Percentiles rank a stretch among this genome's conserved stretches.
These are phyloP conservation scores for Nerophis ophidion DNA, from an alignment of 2,113 vertebrate species.

Conservation along the genomic window DNA sequence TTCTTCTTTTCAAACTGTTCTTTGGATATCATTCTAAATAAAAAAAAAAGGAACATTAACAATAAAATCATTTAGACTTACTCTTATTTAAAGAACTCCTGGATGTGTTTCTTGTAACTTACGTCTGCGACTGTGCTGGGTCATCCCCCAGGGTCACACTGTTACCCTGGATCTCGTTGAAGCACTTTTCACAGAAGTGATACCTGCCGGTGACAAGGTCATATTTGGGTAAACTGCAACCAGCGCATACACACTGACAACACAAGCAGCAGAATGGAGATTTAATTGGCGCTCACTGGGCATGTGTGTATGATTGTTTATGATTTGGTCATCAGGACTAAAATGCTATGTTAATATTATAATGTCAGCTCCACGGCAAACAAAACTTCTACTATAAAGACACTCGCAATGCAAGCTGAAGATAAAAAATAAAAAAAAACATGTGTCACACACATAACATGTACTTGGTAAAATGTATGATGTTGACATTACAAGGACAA, in stretches of 20 bases:
- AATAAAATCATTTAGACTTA: constrained; percentile 9
- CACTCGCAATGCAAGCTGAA: neutral
- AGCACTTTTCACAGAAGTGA: constrained; percentile 99
- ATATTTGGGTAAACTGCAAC: constrained; percentile 90
- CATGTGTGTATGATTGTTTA: no score
- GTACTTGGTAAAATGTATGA: no score
- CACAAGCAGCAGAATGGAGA: constrained; percentile 62
- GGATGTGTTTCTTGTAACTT: constrained; percentile 59
- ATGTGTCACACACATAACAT: no score
- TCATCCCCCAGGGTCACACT: constrained; percentile 98
- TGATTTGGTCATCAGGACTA: neutral
- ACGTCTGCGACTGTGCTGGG: constrained; percentile 96
- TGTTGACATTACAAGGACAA: no score
- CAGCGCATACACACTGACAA: constrained; percentile 65
- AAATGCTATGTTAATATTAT: neutral
- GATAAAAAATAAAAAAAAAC: neutral
- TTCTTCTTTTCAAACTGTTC: constrained; percentile 99
- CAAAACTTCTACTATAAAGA: neutral
- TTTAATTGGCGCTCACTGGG: no score
- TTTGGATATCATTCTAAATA: constrained; percentile 88
- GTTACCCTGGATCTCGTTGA: constrained; percentile 99
- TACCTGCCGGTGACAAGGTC: constrained; percentile 98
- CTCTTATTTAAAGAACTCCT: constrained; percentile 6
- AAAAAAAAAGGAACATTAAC: constrained; percentile 6
- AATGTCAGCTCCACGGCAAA: neutral